A percentile compares a stretch with the other conserved stretches of the same genome.
Conservation (phyloP, 1,140 invertebrate species). For the Drosophila carrolli region DNA sequence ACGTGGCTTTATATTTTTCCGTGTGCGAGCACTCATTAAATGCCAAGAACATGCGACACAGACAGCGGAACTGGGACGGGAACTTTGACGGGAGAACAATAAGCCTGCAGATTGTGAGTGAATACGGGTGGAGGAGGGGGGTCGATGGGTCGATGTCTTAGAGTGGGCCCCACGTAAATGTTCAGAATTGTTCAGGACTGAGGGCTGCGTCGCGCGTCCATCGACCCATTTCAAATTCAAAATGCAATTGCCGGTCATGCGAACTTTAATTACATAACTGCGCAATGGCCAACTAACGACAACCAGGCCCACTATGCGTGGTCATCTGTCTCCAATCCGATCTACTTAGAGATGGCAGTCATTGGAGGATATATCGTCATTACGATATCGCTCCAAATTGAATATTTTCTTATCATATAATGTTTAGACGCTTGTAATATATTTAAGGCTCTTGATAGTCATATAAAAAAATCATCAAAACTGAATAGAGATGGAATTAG, state of each 20-base stretch:
- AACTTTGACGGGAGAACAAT: conserved; percentile 48
- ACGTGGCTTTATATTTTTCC: conserved; percentile 13
- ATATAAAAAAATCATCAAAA: no score
- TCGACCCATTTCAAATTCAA: conserved; percentile 71
- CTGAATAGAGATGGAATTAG: no score
- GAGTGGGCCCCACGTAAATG: conserved; percentile 4
- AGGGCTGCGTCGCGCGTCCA: conserved; percentile 32
- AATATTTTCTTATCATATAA: no score
- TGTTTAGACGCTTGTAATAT: no score
- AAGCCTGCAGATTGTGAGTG: conserved; percentile 22
- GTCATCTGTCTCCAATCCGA: conserved; percentile 7
- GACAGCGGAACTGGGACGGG: conserved; percentile 19
- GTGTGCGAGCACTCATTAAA: conserved; percentile 63
- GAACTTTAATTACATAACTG: conserved; percentile 75
- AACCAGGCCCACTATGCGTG: conserved; percentile 15
- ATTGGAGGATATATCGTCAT: not conserved
- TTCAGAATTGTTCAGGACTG: not conserved
- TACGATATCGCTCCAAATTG: no score
- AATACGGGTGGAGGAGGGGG: conserved; percentile 2
- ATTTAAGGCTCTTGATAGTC: no score
- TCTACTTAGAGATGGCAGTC: conserved; percentile 30
- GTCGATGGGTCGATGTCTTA: conserved; percentile 24
- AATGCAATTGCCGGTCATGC: conserved; percentile 75
- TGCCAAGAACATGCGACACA: conserved; percentile 67
- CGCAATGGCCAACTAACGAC: conserved; percentile 33